Percentiles rank a stretch among this genome's conserved stretches.
Evolutionary conservation across 2,888 invertebrate species (phyloP).

Genomic region (Dynastes hyllus): DNA sequence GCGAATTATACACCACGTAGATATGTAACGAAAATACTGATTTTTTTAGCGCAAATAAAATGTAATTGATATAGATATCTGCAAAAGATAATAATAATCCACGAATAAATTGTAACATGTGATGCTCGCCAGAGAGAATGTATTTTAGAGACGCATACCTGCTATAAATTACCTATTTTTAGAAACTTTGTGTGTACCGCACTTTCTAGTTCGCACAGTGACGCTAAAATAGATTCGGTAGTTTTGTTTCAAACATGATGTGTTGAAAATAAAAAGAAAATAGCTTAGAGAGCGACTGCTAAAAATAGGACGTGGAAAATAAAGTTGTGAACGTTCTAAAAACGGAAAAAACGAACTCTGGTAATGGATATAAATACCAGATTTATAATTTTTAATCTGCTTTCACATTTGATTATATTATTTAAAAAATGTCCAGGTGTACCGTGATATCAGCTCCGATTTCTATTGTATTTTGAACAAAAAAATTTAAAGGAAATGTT

Average conservation of each 20-base stretch:
- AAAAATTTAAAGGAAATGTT: too few species aligned
- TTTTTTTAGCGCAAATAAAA: too few species aligned
- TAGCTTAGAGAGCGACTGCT: not conserved
- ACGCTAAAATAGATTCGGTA: conserved; percentile 12
- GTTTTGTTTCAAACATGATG: conserved; percentile 12
- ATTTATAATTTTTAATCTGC: too few species aligned
- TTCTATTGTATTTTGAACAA: too few species aligned
- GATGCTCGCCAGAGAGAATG: not conserved
- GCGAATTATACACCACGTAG: not conserved
- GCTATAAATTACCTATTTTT: conserved; percentile 24
- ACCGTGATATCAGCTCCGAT: too few species aligned
- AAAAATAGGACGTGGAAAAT: conserved; percentile 4
- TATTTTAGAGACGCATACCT: conserved; percentile 4
- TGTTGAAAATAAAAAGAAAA: conserved; percentile 15
- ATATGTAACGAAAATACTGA: not conserved
- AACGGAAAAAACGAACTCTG: not conserved
- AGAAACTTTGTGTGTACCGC: conserved; percentile 8
- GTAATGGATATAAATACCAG: too few species aligned
- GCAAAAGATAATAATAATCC: too few species aligned
- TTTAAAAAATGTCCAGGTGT: too few species aligned
- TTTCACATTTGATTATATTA: too few species aligned
- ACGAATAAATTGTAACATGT: conserved; percentile 6
- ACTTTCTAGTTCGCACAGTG: conserved; percentile 13
- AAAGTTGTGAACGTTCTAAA: conserved; percentile 5
- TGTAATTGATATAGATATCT: too few species aligned